Conservation (phyloP, 2,113 vertebrate genomes). For the Lonchura striata region DNA sequence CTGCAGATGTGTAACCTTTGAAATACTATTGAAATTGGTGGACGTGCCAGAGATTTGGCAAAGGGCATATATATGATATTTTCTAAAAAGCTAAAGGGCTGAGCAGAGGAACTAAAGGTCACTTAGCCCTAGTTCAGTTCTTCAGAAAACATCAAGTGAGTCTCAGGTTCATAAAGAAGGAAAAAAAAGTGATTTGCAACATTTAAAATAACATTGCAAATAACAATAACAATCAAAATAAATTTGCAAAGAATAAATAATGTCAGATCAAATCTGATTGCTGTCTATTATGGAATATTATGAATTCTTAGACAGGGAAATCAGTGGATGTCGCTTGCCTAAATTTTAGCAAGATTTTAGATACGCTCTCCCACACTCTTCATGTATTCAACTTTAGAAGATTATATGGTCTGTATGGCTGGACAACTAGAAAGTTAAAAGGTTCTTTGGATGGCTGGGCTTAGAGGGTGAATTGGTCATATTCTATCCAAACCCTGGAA, state of each 20-base stretch:
- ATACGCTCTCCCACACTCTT: not conserved
- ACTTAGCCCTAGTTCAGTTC: not conserved
- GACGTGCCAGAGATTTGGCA: not conserved
- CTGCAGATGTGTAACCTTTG: fast-evolving
- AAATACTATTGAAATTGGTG: not conserved
- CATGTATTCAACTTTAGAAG: not conserved
- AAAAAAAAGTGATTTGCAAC: not conserved
- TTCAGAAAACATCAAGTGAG: not conserved
- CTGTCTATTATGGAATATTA: not conserved
- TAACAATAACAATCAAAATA: not conserved
- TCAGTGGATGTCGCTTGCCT: not conserved
- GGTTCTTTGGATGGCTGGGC: not conserved
- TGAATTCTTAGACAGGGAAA: not conserved
- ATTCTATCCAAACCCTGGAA: not conserved
- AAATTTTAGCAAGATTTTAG: not conserved
- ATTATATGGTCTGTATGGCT: not conserved
- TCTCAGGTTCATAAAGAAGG: not conserved
- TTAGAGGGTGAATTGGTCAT: not conserved
- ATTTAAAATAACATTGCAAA: too few species aligned
- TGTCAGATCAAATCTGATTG: not conserved
- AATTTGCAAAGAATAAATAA: not conserved
- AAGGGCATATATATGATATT: not conserved
- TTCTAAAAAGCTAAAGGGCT: not conserved
- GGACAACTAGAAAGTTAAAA: not conserved
- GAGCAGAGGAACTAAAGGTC: not conserved